phyloP scores from a whole-genome alignment of 2,888 invertebrate genomes.

The Taenaris catops region DNA sequence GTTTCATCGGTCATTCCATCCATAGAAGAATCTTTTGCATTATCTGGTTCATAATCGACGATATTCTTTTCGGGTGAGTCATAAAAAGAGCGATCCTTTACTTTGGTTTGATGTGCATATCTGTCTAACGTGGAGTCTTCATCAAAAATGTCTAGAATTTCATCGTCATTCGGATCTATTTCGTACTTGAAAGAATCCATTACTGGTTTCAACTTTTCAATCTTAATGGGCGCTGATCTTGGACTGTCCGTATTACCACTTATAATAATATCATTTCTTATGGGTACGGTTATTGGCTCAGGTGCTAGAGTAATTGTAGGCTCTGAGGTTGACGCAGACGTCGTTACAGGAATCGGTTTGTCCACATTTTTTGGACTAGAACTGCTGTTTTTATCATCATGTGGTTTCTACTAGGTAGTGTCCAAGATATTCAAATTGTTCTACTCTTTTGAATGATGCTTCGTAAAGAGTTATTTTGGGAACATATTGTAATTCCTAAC shows the following conservation, averaged over 20 bases:
- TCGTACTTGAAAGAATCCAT: constrained; percentile 64
- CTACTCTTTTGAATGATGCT: too few relatives aligned
- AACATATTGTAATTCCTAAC: too few relatives aligned
- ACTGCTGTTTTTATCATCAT: constrained; percentile 50
- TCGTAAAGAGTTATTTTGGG: too few relatives aligned
- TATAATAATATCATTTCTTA: constrained; percentile 27
- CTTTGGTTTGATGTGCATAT: constrained; percentile 35
- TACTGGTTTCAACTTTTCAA: constrained; percentile 57
- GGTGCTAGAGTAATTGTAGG: constrained; percentile 30
- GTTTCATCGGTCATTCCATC: constrained; percentile 57
- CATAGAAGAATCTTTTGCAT: constrained; percentile 40
- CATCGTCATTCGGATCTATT: constrained; percentile 57
- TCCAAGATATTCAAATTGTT: too few relatives aligned
- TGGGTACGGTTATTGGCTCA: constrained; percentile 33
- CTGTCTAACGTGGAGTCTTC: constrained; percentile 38
- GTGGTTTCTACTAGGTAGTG: too few relatives aligned
- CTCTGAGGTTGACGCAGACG: constrained; percentile 27
- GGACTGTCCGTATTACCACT: constrained; percentile 2
- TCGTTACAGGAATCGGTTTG: constrained; percentile 24
- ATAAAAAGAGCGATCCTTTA: constrained; percentile 32
- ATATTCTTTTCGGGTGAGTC: constrained; percentile 41
- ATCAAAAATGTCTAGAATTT: constrained; percentile 54
- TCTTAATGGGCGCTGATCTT: constrained; percentile 27
- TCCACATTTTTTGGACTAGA: constrained; percentile 45
- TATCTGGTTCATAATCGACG: constrained; percentile 39